These are phyloP conservation scores for Carabus problematicus DNA, from an alignment of 2,888 invertebrate genomes.

Conservation along the genomic window DNA sequence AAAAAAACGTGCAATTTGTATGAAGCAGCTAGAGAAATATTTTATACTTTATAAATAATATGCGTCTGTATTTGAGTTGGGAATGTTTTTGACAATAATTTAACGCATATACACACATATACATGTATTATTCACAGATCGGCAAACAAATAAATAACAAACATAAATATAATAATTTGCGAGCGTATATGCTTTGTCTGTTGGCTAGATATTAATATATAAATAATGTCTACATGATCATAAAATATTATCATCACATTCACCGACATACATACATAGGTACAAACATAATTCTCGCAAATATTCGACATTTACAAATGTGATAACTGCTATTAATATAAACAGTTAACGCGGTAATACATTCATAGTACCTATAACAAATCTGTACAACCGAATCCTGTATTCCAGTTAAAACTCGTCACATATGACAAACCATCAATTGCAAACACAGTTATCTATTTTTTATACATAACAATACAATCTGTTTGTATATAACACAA, in stretches of 20 bases:
- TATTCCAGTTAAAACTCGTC: too few species aligned
- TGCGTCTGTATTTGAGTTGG: too few species aligned
- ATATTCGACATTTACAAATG: constrained; percentile 14
- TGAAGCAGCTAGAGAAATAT: too few species aligned
- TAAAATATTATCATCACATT: constrained; percentile 25
- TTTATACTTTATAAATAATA: too few species aligned
- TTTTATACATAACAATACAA: too few species aligned
- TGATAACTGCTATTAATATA: constrained; percentile 22
- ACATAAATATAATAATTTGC: constrained; percentile 30
- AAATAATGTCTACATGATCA: constrained; percentile 30
- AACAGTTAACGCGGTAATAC: constrained; percentile 9
- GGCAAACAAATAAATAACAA: constrained; percentile 28
- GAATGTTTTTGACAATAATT: constrained; percentile 31
- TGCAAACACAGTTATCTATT: too few species aligned
- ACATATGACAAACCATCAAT: too few species aligned
- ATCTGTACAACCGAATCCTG: too few species aligned
- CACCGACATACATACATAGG: too few species aligned
- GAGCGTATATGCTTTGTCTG: constrained; percentile 23
- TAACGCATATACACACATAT: constrained; percentile 10
- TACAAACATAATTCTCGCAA: too few species aligned
- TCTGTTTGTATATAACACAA: too few species aligned
- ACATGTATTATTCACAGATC: constrained; percentile 19
- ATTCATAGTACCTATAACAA: background rate
- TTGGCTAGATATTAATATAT: constrained; percentile 26
- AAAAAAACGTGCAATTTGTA: too few species aligned